These are phyloP conservation scores for Acipenser ruthenus DNA, from an alignment of 2,797 vertebrate species.

Conservation along the genomic window DNA sequence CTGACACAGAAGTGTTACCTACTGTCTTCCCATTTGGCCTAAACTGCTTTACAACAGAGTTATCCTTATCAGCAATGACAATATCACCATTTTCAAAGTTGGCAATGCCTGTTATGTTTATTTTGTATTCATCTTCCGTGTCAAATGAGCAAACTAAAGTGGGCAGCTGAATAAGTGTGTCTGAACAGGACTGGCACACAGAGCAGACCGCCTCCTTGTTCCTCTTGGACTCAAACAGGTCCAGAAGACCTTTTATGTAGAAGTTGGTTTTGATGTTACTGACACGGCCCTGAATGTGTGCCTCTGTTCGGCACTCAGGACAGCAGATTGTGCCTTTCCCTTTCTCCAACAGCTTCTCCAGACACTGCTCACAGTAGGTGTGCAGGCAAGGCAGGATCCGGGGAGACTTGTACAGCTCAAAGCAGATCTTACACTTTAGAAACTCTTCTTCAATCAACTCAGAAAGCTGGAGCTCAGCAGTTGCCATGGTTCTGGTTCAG, in stretches of 20 bases:
- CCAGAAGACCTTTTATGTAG: conserved; percentile 27
- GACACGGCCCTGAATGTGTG: conserved; percentile 13
- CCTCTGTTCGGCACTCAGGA: conserved; percentile 20
- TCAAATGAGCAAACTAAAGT: conserved; percentile 11
- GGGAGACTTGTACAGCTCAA: conserved; percentile 21
- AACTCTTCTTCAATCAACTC: conserved; percentile 27
- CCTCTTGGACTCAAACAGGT: conserved; percentile 21
- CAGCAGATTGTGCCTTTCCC: conserved; percentile 15
- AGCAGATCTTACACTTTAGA: conserved; percentile 30
- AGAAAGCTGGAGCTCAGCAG: conserved; percentile 11
- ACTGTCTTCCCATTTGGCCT: not conserved
- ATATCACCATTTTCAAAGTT: conserved; percentile 13
- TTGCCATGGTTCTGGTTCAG: conserved; percentile 12
- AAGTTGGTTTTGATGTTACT: conserved; percentile 24
- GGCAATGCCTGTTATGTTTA: conserved; percentile 18
- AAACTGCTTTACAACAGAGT: conserved; percentile 13
- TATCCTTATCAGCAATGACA: conserved; percentile 14
- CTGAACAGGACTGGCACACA: conserved; percentile 9
- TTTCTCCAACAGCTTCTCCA: conserved; percentile 10
- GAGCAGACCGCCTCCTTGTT: conserved; percentile 18
- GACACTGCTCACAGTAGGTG: conserved; percentile 24
- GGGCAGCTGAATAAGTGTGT: not conserved
- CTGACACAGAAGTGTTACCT: not conserved
- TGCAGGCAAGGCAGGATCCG: conserved; percentile 25
- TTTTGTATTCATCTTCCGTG: not conserved